A percentile compares a stretch with the other conserved stretches of the same genome.
These are phyloP conservation scores for Drosophila crucigera DNA, from an alignment of 2,888 invertebrate genomes.

Conservation along the genomic window DNA sequence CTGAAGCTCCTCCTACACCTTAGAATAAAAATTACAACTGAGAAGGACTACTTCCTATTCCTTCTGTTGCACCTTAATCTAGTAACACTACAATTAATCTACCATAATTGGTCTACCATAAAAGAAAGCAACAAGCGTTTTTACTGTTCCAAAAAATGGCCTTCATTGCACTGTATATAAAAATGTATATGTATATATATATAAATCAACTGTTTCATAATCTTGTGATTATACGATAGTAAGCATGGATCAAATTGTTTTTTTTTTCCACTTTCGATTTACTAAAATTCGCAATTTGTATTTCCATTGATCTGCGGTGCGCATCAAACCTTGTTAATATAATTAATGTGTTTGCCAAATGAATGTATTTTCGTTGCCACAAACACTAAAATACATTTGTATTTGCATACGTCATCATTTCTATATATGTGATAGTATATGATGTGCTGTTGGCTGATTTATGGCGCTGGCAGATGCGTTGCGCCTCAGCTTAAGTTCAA, in stretches of 20 bases:
- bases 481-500: slow-evolving; percentile 34
- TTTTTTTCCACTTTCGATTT: neutral
- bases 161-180: too few relatives aligned
- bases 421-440: slow-evolving; percentile 45
- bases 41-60: too few relatives aligned
- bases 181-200: neutral
- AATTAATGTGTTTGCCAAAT: slow-evolving; percentile 39
- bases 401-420: slow-evolving; percentile 46
- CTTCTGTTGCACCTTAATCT: too few relatives aligned
- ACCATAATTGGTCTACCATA: too few relatives aligned
- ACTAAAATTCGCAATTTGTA: slow-evolving; percentile 3
- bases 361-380: slow-evolving; percentile 45
- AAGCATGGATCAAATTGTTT: neutral
- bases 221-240: neutral
- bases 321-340: slow-evolving; percentile 1
- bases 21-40: too few relatives aligned
- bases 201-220: neutral
- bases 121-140: too few relatives aligned
- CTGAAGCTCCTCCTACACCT: too few relatives aligned
- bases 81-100: too few relatives aligned
- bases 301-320: neutral
- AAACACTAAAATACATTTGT: slow-evolving; percentile 30
- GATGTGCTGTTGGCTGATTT: slow-evolving; percentile 63
- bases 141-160: too few relatives aligned
- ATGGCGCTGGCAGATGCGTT: slow-evolving; percentile 65